Base-by-base conservation (phyloP, 2,113 vertebrate species). In the Nothocercus nigrocapillus region DNA sequence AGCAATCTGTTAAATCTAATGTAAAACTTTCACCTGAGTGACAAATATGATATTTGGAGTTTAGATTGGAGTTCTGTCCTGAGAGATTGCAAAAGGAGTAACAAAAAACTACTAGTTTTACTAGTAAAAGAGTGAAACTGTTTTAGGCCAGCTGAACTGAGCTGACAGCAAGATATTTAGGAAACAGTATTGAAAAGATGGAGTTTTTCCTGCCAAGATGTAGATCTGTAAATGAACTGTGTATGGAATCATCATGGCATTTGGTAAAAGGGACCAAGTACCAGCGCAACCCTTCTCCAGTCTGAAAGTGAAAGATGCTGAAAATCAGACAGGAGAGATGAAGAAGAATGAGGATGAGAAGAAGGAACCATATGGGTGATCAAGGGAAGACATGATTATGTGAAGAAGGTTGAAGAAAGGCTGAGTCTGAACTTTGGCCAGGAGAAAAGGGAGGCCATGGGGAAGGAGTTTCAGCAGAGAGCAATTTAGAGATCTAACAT, bases 181-280 rank as follows among this genome's bases (percentile, higher is more conserved):
- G 68, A 63, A 68, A 3, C 11, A 2, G 1, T 53, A 9, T 34
- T 87, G 42, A 38, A 76, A 91, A 69, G 28, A 76, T 8, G 9
- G 44, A 91, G 12, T 72, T 91, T 87, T 87, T 87, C 20, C 58
- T 70, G 34, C 9, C 11, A 62, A 74, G 13, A 36, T 4, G 0
- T 16, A 24, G 7, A 13, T 53, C 49, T 76, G 21, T 20, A 18
- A 62, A 24, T 45, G 61, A 78, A 63, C 11, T 53, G 9, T 56
- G 21, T 61, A 49, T 24, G 49, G 21, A 49, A 49, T 49, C 49
- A 49, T 49, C 47, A 49, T 49, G 20, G 47, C 22, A 49, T 22
- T 49, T 22, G 20, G 20, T 44, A 45, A 25, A 1, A 20, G 2
- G 8, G 1, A 3, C 6, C 4, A 4, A 40, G 17, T 63, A 17